A percentile compares a stretch with the other conserved stretches of the same genome.
phyloP scores from a whole-genome alignment of 2,797 vertebrate species.

The Lagocephalus sceleratus region DNA sequence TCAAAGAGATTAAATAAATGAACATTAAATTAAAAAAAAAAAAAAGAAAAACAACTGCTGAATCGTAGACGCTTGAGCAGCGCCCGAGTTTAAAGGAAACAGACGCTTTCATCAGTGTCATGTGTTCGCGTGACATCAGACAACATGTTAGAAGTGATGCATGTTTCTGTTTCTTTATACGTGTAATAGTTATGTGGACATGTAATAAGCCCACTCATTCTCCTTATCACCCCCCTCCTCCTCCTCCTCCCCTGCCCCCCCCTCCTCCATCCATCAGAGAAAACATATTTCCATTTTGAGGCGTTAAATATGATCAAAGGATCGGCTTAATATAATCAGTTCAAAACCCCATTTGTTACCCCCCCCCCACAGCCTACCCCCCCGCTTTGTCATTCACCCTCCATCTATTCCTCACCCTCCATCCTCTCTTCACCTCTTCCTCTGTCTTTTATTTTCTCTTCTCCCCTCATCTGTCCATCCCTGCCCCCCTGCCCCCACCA shows the following conservation, averaged over 20 bases:
- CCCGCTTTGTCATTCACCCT: conserved; percentile 23
- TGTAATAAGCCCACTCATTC: conserved; percentile 48
- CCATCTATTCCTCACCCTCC: conserved; percentile 16
- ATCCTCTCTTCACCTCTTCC: conserved; percentile 29
- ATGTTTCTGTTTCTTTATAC: conserved; percentile 17
- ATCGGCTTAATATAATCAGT: conserved; percentile 98
- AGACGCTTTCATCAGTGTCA: background rate
- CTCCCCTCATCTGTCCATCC: conserved; percentile 43
- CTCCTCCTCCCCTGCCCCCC: background rate
- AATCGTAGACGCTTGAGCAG: no score
- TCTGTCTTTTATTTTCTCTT: conserved; percentile 40
- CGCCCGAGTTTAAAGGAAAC: no score
- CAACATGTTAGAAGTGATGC: conserved; percentile 7
- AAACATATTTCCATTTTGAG: conserved; percentile 98
- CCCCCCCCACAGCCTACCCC: conserved; percentile 13
- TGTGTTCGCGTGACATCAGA: conserved; percentile 3
- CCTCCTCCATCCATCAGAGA: conserved; percentile 77
- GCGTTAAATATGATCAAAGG: conserved; percentile 98
- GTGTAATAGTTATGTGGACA: conserved; percentile 16
- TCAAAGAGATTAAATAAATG: no score
- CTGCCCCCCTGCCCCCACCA: conserved; percentile 20
- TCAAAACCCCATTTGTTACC: conserved; percentile 93
- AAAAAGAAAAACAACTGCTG: no score
- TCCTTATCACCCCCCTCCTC: background rate
- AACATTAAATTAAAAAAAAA: no score